Evolutionary conservation across 2,888 invertebrate genomes (phyloP), one percentile per base, ranked within the genome.

Genomic region (Chrysomela aeneicollis): DNA sequence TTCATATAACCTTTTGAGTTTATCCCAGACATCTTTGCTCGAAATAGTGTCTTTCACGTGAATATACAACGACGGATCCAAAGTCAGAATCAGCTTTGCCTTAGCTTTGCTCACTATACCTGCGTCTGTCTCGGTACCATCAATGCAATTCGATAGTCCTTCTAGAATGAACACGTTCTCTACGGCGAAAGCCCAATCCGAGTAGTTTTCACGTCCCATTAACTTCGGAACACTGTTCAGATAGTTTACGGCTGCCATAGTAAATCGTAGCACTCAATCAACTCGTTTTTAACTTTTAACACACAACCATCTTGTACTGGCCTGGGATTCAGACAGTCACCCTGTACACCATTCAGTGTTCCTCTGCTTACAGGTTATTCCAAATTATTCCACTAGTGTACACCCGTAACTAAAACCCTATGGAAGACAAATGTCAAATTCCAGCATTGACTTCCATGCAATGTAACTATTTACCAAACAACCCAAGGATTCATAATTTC

Each of bases 31-130:
- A 61, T 65, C 64, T 59, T 65, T 61, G 22, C 63, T 64, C 32
- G 68, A 59, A 55, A 18, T 66, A 15, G 64, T 63, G 10, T 71
- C 70, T 53, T 73, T 67, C 26, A 75, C 61, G 60, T 76, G 75
- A 6, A 74, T 65, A 64, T 64, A 74, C 35, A 73, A 50, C 12
- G 67, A 65, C 10, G 74, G 59, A 49, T 77, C 73, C n/a, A 77
- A 63, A 1, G 73, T 75, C 49, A 77, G 62, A 50, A 75, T 68
- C 8, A 76, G 53, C 52, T 75, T 77, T 0, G 74, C 75, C 62
- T 71, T 73, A 5, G 74, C 68, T 68, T 76, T 76, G 1, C 57
- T 58, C 49, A 69, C 69, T 52, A 57, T 18, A 9, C 51, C 59
- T 15, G 63, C 21, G 42, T 68, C 72, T 35, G 42, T 32, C 46